Evolutionary conservation across 2,888 invertebrate species (phyloP).

Genomic region (Noctua janthina): DNA sequence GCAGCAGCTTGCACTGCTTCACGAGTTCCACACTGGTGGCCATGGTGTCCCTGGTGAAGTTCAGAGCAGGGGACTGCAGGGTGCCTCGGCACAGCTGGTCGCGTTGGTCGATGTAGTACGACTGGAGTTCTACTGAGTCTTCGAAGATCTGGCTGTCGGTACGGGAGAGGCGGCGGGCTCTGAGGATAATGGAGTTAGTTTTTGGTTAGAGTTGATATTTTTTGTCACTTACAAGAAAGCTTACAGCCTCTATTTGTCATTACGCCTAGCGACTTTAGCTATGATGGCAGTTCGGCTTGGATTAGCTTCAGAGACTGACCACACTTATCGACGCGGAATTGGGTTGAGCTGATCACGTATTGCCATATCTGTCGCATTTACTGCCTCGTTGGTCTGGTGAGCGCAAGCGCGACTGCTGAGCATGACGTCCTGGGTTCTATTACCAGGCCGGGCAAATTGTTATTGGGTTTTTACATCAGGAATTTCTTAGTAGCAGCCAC

Average conservation of each 20-base stretch:
- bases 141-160: constrained; percentile 99
- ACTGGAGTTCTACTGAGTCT: constrained; percentile 98
- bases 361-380: background rate
- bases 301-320: background rate
- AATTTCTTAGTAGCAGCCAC: too few relatives aligned
- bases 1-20: constrained; percentile 93
- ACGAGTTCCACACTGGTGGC: constrained; percentile 93
- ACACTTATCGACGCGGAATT: too few relatives aligned
- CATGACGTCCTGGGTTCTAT: too few relatives aligned
- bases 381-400: too few relatives aligned
- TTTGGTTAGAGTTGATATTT: background rate
- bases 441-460: too few relatives aligned
- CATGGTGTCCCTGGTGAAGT: constrained; percentile 94
- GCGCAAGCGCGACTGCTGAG: too few relatives aligned
- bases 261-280: background rate
- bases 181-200: constrained; percentile 61
- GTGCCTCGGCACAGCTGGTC: constrained; percentile 94
- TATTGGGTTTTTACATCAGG: too few relatives aligned
- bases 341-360: background rate
- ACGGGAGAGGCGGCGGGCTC: constrained; percentile 96
- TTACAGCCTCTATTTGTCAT: too few relatives aligned
- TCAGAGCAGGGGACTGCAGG: constrained; percentile 96
- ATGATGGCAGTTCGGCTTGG: background rate
- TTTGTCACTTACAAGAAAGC: background rate
- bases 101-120: constrained; percentile 95